phyloP scores from a whole-genome alignment of 2,888 invertebrate species.

The Lasius fuliginosus region DNA sequence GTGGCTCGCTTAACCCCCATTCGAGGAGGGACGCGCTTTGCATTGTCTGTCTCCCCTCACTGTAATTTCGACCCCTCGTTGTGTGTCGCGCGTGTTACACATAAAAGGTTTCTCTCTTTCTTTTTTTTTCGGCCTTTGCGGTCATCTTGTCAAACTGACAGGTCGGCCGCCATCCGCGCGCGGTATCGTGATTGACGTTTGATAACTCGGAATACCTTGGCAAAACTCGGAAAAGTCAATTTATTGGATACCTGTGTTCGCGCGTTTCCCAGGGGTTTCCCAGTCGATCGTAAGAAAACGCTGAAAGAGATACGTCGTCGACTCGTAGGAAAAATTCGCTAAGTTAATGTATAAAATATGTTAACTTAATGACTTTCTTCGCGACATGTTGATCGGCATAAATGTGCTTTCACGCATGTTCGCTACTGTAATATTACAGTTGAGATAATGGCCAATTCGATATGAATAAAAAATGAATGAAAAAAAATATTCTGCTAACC shows the following conservation, averaged over 20 bases:
- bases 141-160: conserved; percentile 48
- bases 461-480: conserved; percentile 7
- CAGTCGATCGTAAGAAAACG: conserved; percentile 27
- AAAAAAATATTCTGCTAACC: background rate
- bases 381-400: conserved; percentile 2
- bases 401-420: background rate
- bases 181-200: conserved; percentile 47
- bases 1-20: conserved; percentile 65
- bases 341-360: conserved; percentile 33
- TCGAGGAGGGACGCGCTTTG: conserved; percentile 56
- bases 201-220: conserved; percentile 45
- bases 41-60: conserved; percentile 67
- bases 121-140: conserved; percentile 39
- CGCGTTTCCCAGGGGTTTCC: conserved; percentile 12
- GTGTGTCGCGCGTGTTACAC: conserved; percentile 59
- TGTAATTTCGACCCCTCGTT: conserved; percentile 45
- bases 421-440: background rate
- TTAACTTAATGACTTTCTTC: conserved; percentile 40
- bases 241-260: conserved; percentile 34
- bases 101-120: conserved; percentile 63
- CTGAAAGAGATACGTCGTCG: conserved; percentile 33
- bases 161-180: conserved; percentile 29
- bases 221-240: conserved; percentile 49
- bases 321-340: conserved; percentile 26
- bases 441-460: conserved; percentile 29